Base-by-base conservation (phyloP, 2,888 invertebrate genomes). In the Polylopha cassiicola region DNA sequence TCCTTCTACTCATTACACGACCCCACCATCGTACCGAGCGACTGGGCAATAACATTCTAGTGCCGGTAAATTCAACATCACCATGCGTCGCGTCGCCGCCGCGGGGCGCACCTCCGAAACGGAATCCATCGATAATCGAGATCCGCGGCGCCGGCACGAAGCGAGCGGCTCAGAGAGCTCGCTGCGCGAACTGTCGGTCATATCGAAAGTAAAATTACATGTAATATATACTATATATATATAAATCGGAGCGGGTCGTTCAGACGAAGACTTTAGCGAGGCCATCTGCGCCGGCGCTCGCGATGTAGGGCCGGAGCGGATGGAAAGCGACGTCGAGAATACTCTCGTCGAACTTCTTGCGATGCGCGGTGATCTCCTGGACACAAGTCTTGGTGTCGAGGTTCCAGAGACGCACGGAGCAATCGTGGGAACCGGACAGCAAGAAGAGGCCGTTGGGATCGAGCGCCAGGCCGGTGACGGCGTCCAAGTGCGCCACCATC, bases 241-340 rank as follows among this genome's bases (percentile, higher is more conserved):
- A 53, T 50, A 51, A 42, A 28, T 36, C 38, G 42, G 22, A 15
- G 13, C 7, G 32, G 22, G 43, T 11, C 46, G 53, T 51, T 82
- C 78, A 96, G 78, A 96, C 95, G 89, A 98, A 99, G 74, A 99
- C 98, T 89, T 99, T 99, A 71, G 98, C 98, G 72, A 99, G 90
- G 44, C 96, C 97, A 88, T 99, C 99, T 54, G 99, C 98, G 61
- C 99, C 99, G 52, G 98, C 98, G 85, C 97, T 98, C 54, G 99
- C 99, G 73, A 99, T 98, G 85, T 95, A 97, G 54, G 98, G 98
- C 87, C 97, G 94, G 60, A 97, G 93, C 61, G 99, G 98, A 88
- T 99, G 99, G 91, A 99, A 99, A 65, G 99, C 98, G 57, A 99
- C 99, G 79, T 98, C 97, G 72, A 97, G 91, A 87, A 99, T 99